phyloP scores from a whole-genome alignment of 2,113 vertebrate genomes.

The Atrichornis clamosus region DNA sequence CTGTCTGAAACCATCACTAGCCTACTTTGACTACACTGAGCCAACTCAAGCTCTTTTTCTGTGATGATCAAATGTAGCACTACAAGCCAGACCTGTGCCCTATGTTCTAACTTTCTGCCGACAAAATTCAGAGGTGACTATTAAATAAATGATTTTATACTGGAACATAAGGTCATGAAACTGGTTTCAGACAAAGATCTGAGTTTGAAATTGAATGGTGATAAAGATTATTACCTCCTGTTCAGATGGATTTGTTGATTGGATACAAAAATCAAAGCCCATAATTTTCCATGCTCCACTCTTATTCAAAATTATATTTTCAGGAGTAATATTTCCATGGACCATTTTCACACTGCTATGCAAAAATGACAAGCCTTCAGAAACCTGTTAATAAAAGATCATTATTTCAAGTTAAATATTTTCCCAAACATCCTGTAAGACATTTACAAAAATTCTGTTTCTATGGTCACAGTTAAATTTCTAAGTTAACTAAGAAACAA shows the following conservation, averaged over 20 bases:
- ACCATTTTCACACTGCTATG: constrained; percentile 99
- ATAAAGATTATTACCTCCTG: constrained; percentile 80
- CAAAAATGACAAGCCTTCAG: constrained; percentile 95
- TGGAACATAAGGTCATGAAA: background rate
- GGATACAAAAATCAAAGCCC: constrained; percentile 97
- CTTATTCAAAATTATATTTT: constrained; percentile 98
- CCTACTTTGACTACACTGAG: background rate
- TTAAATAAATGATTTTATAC: background rate
- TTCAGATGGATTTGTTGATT: constrained; percentile 89
- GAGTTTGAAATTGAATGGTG: background rate
- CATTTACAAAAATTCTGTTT: background rate
- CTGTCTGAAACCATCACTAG: background rate
- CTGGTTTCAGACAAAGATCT: background rate
- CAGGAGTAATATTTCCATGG: constrained; percentile 91
- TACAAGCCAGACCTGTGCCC: background rate
- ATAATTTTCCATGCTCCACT: constrained; percentile 99
- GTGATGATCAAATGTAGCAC: background rate
- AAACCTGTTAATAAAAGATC: constrained; percentile 78
- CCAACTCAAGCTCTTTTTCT: background rate
- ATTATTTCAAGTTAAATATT: background rate
- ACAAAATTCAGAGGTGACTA: background rate
- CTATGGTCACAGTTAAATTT: background rate
- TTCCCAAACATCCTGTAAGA: background rate
- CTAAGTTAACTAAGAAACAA: background rate
- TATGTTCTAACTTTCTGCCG: background rate